Percentiles rank a stretch among this genome's conserved stretches.
phyloP scores from a whole-genome alignment of 2,888 invertebrate genomes.

The Oligia latruncula region DNA sequence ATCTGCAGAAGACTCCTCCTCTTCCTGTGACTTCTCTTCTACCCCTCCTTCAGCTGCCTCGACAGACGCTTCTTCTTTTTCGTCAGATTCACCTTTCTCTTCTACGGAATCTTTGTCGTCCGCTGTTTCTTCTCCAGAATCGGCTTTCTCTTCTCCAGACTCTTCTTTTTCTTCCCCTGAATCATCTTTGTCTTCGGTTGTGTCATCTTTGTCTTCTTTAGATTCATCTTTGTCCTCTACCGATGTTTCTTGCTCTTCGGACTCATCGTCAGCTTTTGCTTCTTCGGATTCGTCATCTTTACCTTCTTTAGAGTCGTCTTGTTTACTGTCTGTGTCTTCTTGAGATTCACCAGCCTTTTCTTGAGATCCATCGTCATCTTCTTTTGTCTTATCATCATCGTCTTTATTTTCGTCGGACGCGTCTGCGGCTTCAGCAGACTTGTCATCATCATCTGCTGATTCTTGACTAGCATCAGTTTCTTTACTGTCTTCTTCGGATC shows the following conservation, averaged over 20 bases:
- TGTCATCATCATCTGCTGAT: conserved; percentile 70
- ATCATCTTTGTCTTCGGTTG: conserved; percentile 76
- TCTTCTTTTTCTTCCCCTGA: conserved; percentile 74
- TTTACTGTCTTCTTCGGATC: conserved; percentile 66
- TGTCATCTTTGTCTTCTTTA: conserved; percentile 69
- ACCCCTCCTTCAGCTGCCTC: conserved; percentile 70
- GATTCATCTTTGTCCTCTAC: conserved; percentile 66
- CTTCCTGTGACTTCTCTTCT: conserved; percentile 69
- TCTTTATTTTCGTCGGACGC: conserved; percentile 70
- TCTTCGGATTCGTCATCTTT: conserved; percentile 73
- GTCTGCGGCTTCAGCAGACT: conserved; percentile 75
- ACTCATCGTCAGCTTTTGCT: conserved; percentile 77
- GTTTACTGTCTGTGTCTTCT: conserved; percentile 66
- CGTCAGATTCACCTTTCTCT: conserved; percentile 71
- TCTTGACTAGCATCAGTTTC: conserved; percentile 76
- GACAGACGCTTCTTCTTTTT: conserved; percentile 71
- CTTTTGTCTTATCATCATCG: conserved; percentile 73
- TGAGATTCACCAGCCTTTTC: conserved; percentile 80
- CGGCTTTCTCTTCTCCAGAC: conserved; percentile 79
- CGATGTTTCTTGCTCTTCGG: conserved; percentile 73
- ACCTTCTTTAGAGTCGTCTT: conserved; percentile 71
- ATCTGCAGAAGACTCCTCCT: conserved; percentile 54
- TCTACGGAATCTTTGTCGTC: conserved; percentile 73
- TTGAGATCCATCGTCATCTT: conserved; percentile 86
- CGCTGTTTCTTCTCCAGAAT: conserved; percentile 74